Evolutionary conservation across 2,888 invertebrate genomes (phyloP).

Genomic region (Labia minor): DNA sequence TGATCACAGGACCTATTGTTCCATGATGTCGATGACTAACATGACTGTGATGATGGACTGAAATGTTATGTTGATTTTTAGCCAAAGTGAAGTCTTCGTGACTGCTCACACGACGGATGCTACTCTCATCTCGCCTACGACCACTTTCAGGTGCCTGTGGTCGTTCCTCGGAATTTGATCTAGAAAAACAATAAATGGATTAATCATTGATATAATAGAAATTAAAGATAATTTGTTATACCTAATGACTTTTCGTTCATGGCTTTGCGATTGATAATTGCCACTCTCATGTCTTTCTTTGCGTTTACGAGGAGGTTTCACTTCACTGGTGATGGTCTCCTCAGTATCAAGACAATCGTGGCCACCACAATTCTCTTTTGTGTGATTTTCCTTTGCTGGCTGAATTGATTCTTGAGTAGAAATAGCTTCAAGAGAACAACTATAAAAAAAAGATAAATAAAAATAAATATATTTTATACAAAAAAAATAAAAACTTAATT

Average conservation of each 20-base stretch:
- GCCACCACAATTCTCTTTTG: neutral
- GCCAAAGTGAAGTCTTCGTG: conserved; percentile 45
- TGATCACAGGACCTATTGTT: neutral
- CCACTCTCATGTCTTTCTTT: conserved; percentile 51
- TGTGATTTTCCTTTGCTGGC: neutral
- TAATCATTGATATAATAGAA: neutral
- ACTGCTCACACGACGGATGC: conserved; percentile 49
- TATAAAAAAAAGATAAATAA: too few species aligned
- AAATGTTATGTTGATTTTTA: conserved; percentile 5
- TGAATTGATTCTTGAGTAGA: neutral
- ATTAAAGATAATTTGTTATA: conserved; percentile 17
- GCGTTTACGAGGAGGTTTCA: conserved; percentile 39
- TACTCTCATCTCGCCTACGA: conserved; percentile 28
- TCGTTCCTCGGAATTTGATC: conserved; percentile 28
- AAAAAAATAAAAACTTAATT: too few species aligned
- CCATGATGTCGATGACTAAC: neutral
- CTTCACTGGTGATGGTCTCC: conserved; percentile 9
- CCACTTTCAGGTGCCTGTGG: conserved; percentile 24
- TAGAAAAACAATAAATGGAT: conserved; percentile 15
- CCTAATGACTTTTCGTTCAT: conserved; percentile 44
- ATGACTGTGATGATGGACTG: neutral
- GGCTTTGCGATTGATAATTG: conserved; percentile 39
- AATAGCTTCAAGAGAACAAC: neutral
- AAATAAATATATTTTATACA: too few species aligned
- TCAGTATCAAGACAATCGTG: neutral